Evolutionary conservation across 2,797 vertebrate genomes (phyloP).

Genomic region (Chrysocyon brachyurus): DNA sequence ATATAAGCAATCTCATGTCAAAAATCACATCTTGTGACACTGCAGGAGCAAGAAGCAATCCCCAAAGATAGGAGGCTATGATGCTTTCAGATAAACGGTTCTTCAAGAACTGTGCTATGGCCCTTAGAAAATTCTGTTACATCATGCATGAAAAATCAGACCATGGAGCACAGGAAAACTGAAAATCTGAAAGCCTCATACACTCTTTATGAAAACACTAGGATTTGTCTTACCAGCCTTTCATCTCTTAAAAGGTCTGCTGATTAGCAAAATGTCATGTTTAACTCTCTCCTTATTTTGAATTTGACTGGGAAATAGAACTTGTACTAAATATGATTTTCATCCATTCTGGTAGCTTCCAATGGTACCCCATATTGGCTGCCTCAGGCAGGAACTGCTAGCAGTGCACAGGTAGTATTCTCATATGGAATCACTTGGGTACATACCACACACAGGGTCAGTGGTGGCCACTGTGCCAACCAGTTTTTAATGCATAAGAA

Average conservation of each 20-base stretch:
- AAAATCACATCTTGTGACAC: not conserved
- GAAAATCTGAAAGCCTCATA: not conserved
- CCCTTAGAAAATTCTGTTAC: not conserved
- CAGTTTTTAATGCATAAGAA: conserved; percentile 23
- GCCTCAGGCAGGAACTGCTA: not conserved
- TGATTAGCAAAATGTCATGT: conserved; percentile 42
- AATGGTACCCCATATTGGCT: not conserved
- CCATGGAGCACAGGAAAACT: not conserved
- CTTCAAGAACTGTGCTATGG: not conserved
- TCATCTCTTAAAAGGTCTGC: conserved; percentile 54
- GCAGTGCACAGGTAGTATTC: not conserved
- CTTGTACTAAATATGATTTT: conserved; percentile 39
- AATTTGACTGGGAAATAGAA: conserved; percentile 48
- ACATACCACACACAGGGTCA: not conserved
- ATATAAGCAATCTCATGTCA: conserved; percentile 1
- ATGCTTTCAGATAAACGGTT: not conserved
- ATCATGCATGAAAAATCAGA: not conserved
- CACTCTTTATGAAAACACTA: conserved; percentile 44
- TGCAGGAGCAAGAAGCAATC: not conserved
- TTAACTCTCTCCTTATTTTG: conserved; percentile 67
- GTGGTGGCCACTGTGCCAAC: not conserved
- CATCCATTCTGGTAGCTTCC: not conserved
- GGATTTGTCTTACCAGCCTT: conserved; percentile 32
- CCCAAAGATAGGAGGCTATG: not conserved
- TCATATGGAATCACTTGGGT: conserved; percentile 1